Percentiles rank a stretch among this genome's conserved stretches.
phyloP scores from a whole-genome alignment of 2,113 vertebrate genomes.

The Fulica atra region DNA sequence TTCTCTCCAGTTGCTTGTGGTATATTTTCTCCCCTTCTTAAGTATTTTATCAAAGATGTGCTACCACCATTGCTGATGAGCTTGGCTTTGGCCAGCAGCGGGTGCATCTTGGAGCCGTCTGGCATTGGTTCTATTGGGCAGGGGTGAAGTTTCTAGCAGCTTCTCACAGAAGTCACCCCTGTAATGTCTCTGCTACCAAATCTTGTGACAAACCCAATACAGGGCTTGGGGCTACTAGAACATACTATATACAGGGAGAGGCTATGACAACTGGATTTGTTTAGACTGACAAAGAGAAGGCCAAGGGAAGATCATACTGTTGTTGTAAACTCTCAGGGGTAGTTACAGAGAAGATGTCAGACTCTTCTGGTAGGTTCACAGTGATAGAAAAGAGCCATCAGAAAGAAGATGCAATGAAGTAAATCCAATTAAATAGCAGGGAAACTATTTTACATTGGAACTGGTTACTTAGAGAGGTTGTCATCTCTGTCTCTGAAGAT shows the following conservation, averaged over 20 bases:
- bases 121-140: no score
- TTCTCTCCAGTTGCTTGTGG: no score
- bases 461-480: neutral
- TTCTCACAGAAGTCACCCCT: no score
- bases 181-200: no score
- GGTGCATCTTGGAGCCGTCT: no score
- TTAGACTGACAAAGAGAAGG: neutral
- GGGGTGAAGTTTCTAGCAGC: no score
- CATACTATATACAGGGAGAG: neutral
- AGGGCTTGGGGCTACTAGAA: neutral
- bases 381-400: neutral
- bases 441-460: neutral
- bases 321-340: neutral
- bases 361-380: neutral
- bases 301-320: neutral
- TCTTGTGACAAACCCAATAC: no score
- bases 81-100: no score
- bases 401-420: neutral
- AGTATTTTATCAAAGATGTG: no score
- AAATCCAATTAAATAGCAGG: neutral
- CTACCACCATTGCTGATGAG: no score
- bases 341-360: neutral
- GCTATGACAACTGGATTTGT: neutral
- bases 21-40: no score
- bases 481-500: neutral